Evolutionary conservation across 2,888 invertebrate genomes (phyloP).

Genomic region (Salpingus planirostris): DNA sequence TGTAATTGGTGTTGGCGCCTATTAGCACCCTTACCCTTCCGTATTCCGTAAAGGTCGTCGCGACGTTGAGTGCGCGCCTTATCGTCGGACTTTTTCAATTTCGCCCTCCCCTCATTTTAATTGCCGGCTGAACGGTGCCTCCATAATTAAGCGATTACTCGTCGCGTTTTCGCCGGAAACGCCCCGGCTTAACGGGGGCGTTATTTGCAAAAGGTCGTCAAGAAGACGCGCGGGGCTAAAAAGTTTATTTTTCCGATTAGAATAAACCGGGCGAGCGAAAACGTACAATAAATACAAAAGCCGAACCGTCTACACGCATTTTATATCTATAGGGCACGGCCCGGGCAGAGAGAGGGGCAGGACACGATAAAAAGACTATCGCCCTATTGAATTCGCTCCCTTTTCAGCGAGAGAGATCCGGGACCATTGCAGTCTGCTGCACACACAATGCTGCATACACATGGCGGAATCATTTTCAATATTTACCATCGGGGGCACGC

Average conservation of each 20-base stretch:
- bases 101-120: constrained; percentile 5
- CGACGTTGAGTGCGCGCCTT: no score
- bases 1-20: no score
- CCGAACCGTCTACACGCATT: neutral
- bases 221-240: constrained; percentile 8
- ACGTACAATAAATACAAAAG: neutral
- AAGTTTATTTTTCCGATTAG: constrained; percentile 11
- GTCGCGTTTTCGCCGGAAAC: constrained; percentile 5
- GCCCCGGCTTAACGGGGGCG: constrained; percentile 5
- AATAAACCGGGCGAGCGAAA: constrained; percentile 4
- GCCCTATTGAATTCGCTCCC: constrained; percentile 3
- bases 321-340: no score
- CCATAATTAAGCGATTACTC: constrained; percentile 10
- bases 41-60: no score
- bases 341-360: no score
- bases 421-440: constrained; percentile 5
- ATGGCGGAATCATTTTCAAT: constrained; percentile 13
- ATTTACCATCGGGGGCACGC: no score
- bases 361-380: constrained; percentile 7
- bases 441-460: no score
- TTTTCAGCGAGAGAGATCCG: constrained; percentile 5
- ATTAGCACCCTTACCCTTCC: no score
- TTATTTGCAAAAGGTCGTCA: constrained; percentile 5
- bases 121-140: constrained; percentile 4
- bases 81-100: constrained; percentile 2